Evolutionary conservation across 2,797 vertebrate genomes (phyloP).

Genomic region (Pangasius macronema): DNA sequence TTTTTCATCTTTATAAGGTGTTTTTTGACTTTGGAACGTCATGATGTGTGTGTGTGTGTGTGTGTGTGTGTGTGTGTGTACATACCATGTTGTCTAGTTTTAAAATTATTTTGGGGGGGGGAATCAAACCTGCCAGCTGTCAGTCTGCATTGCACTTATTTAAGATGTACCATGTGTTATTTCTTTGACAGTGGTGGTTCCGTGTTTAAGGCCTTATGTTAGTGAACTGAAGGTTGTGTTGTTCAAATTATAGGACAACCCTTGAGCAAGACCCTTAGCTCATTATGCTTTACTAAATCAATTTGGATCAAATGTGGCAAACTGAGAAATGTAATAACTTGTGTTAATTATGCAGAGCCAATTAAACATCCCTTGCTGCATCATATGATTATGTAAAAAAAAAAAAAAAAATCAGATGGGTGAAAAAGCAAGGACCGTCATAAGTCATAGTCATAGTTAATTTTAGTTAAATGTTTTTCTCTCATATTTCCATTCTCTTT

Average conservation of each 20-base stretch:
- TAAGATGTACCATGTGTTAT: background rate
- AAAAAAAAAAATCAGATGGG: background rate
- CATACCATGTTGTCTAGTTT: background rate
- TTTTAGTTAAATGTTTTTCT: background rate
- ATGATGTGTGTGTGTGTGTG: background rate
- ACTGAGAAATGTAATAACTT: background rate
- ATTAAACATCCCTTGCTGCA: background rate
- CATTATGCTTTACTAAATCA: background rate
- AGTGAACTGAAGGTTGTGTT: background rate
- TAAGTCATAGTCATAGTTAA: too few species aligned
- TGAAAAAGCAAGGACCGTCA: background rate
- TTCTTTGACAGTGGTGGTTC: background rate
- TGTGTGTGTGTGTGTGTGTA: background rate
- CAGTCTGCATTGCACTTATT: too few species aligned
- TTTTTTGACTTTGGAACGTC: background rate
- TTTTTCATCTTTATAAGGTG: background rate
- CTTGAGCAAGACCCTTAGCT: background rate
- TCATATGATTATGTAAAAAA: too few species aligned
- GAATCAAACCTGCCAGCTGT: background rate
- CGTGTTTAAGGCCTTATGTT: background rate
- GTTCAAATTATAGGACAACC: background rate
- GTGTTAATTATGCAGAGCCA: background rate
- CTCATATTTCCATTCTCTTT: slow-evolving; percentile 1
- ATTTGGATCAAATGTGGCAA: background rate
- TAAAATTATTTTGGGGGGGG: background rate